Evolutionary conservation across 2,888 invertebrate genomes (phyloP), one percentile per base, ranked within the genome.

Genomic region (Dexiosoma caninum): DNA sequence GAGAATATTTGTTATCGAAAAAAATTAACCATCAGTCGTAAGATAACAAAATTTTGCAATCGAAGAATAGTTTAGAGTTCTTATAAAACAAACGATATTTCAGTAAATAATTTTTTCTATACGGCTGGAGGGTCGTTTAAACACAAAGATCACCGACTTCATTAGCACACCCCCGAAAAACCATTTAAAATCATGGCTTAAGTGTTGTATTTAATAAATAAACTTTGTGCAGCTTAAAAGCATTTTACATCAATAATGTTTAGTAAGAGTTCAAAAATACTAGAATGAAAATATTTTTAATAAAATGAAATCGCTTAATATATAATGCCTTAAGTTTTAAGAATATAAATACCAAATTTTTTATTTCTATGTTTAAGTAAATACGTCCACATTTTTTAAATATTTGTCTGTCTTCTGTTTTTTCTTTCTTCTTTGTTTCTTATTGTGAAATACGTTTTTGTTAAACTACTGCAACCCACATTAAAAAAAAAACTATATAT

Each of bases 351-450:
- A 67, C 51, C 32, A 16, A 46, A 44, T 55, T 70, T 69, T 53
- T 62, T 27, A 46, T 77, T 55, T 64, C 55, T 77, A 75, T 78
- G 71, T 69, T 82, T 70, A 80, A 60, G 60, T 78, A 67, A 74
- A 74, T 46, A 77, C 66, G 78, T 80, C 51, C 75, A 83, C 82
- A 80, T 82, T 79, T 83, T 79, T 71, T 76, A 81, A 78, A 71
- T 79, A 75, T 78, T 81, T 70, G 74, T 82, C 79, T 79, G 64
- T 71, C 37, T 77, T 70, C 59, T 74, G 72, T 75, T 81, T 78
- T 55, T 81, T 78, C 76, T 62, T 75, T 79, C 74, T 82, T 37
- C 78, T 79, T 78, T 57, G 67, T 69, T 71, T 78, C 74, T 76
- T 82, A 46, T 78, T 67, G 59, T 59, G 67, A 67, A 53, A 77